Evolutionary conservation across 2,888 invertebrate species (phyloP), one percentile per base, ranked within the genome.

Genomic region (Conops quadrifasciatus): DNA sequence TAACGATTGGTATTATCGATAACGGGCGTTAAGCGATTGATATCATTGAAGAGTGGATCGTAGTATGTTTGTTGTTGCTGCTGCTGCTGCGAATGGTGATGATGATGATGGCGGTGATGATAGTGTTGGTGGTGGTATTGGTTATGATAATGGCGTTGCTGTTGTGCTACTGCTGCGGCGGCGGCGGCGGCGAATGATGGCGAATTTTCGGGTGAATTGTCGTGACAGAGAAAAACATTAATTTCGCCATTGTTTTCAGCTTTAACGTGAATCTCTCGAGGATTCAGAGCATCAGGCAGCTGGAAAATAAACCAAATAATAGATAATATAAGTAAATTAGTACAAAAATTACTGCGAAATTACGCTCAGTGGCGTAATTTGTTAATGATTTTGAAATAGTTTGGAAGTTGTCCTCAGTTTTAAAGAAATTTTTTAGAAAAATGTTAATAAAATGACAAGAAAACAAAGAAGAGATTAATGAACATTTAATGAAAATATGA

Each of bases 201-300:
- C 70, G 85, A 84, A 76, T 78, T 87, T 77, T 85, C 86, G 26
- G 86, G 83, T 73, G 85, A 88, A 80, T 91, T 91, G 80, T 97
- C 96, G 64, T 96, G 96, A 88, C 96, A 97, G 75, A 97, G 90
- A 88, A 94, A 97, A 72, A 97, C 97, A 88, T 97, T 96, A 78
- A 97, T 97, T 86, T 96, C 95, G 71, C 95, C 96, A 78, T 92
- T 91, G 77, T 92, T 91, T 79, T 92, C 91, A 78, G 96, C 94
- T 87, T 95, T 95, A 87, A 97, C 90, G 87, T 95, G 93, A 85
- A 97, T 96, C 88, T 93, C 90, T 82, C 90, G 91, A 75, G 90
- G 91, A 79, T 90, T 89, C 76, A 88, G 89, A 82, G 89, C 88
- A 79, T 88, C 88, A 72, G 90, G 91, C 77, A 92, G 89, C 92